Percentiles rank a stretch among this genome's conserved stretches.
phyloP scores from a whole-genome alignment of 2,888 invertebrate species.

The Sympetrum striolatum region DNA sequence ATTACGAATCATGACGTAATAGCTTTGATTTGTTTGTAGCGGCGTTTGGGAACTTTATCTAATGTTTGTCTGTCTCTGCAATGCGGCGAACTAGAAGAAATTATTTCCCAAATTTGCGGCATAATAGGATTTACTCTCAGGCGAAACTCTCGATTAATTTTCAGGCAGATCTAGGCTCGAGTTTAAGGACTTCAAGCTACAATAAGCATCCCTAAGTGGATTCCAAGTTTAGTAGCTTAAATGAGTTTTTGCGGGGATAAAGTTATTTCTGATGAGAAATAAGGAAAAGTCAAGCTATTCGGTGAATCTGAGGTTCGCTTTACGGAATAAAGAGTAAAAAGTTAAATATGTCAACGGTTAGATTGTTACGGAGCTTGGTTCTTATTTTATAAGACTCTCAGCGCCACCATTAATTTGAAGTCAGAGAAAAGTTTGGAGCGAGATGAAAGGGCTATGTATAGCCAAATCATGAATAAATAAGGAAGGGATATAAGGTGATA shows the following conservation, averaged over 20 bases:
- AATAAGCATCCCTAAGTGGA: not conserved
- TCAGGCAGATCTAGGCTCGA: not conserved
- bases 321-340: not conserved
- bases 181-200: not conserved
- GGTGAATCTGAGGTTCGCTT: not conserved
- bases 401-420: not conserved
- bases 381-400: not conserved
- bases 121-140: no score
- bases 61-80: no score
- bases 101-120: no score
- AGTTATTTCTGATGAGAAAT: not conserved
- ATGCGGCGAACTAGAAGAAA: no score
- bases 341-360: not conserved
- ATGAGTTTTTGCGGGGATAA: not conserved
- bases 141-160: not conserved
- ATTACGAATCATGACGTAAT: no score
- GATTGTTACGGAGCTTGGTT: not conserved
- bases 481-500: no score
- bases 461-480: not conserved
- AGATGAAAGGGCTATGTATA: not conserved
- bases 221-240: not conserved
- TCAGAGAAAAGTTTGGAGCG: not conserved
- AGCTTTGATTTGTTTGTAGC: no score
- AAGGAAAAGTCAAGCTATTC: not conserved
- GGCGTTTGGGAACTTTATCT: no score